Evolutionary conservation across 92 coral and sea anemone genomes (phyloP), one percentile per base, ranked within the genome.

Genomic region (Montipora capitata): DNA sequence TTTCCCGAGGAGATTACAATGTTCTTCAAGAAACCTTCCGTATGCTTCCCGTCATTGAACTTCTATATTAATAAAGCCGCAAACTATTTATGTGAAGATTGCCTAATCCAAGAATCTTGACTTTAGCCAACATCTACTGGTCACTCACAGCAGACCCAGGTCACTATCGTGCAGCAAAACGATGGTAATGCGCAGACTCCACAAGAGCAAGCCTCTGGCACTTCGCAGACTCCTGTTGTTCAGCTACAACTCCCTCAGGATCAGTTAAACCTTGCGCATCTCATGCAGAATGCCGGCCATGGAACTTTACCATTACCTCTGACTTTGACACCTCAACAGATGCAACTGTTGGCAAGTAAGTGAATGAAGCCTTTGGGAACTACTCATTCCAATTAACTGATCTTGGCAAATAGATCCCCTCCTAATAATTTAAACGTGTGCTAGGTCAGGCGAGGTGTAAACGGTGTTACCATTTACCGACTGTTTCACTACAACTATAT

Each of bases 181-280:
- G 91, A 91, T 27, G 76, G 76, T 38, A 63, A 65, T 27, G 64
- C 94, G n/a, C 94, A 95, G 81, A 80, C 92, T 14, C 59, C 83
- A 8, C 95, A 85, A 27, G 97, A 94, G 43, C 93, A 84, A 58
- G 11, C 87, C 69, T 63, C 87, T 4, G 71, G 91, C 12, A 61
- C 90, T 20, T 72, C 93, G 14, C 93, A 89, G 80, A 78, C 93
- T 12, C 94, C 91, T 14, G 78, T 93, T 10, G 93, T 93, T 13
- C 96, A 93, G 58, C 76, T 93, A 3, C 96, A 93, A 73, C 72
- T 93, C 15, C 94, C 94, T 39, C 80, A 88, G 73, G 96, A 90
- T 49, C 93, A 87, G 81, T 41, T 92, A 39, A 91, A 85, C 63
- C 45, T 91, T 68, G 93, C 95, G 64, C 95, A 92, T 45, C 85